Percentiles rank a stretch among this genome's conserved stretches.
Conservation (phyloP, 2,888 invertebrate species). For the Agonopterix heracliana region DNA sequence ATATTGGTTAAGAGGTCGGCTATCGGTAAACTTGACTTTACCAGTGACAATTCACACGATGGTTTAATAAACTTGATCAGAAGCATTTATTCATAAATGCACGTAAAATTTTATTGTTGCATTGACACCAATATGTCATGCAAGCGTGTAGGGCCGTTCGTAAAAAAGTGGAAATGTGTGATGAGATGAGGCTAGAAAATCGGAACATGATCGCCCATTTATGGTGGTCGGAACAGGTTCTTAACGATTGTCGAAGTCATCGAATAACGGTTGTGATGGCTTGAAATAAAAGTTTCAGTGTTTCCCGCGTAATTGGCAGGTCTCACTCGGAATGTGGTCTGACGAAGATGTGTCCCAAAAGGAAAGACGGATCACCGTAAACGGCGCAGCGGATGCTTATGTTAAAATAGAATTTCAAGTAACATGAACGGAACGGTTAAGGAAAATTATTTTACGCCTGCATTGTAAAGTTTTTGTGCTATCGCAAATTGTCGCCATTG, state of each 20-base stretch:
- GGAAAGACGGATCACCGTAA: constrained; percentile 48
- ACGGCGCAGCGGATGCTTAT: constrained; percentile 44
- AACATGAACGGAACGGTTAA: constrained; percentile 9
- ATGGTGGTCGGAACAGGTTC: constrained; percentile 51
- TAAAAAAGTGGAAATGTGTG: constrained; percentile 54
- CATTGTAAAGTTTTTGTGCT: not conserved
- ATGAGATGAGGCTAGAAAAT: constrained; percentile 66
- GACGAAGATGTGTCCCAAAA: constrained; percentile 60
- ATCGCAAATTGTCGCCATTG: not conserved
- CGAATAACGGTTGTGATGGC: constrained; percentile 56
- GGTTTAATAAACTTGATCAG: constrained; percentile 33
- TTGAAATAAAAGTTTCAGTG: constrained; percentile 54
- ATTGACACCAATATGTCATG: constrained; percentile 65
- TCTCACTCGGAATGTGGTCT: constrained; percentile 58
- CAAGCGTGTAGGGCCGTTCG: constrained; percentile 34
- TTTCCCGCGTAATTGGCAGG: constrained; percentile 61
- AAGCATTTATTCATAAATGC: constrained; percentile 50
- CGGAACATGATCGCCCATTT: constrained; percentile 52
- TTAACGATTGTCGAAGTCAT: constrained; percentile 59
- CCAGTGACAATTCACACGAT: constrained; percentile 31
- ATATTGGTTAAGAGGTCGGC: constrained; percentile 63
- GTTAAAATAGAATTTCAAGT: constrained; percentile 61
- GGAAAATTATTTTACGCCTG: constrained; percentile 16
- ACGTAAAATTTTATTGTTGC: constrained; percentile 66
- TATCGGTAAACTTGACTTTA: constrained; percentile 50